phyloP scores from a whole-genome alignment of 2,797 vertebrate species.

The Danionella dracula region DNA sequence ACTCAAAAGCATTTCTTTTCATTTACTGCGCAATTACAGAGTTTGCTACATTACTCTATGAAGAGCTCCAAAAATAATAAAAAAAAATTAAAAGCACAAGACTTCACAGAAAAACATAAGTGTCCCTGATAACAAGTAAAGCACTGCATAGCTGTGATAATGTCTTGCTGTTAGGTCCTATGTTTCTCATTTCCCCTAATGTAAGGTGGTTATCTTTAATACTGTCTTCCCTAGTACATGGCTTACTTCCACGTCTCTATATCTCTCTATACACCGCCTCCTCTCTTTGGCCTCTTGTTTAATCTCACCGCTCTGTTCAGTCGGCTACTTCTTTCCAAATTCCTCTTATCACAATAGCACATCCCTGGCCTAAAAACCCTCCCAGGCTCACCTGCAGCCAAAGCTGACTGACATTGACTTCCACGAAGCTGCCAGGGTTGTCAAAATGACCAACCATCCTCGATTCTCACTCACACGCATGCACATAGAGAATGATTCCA shows the following conservation, averaged over 20 bases:
- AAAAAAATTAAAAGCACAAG: neutral
- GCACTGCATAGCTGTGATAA: neutral
- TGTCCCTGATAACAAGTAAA: too few species aligned
- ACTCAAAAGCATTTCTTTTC: too few species aligned
- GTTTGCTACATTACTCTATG: too few species aligned
- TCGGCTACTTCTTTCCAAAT: slow-evolving; percentile 1
- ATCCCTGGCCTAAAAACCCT: slow-evolving; percentile 50
- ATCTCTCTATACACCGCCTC: slow-evolving; percentile 38
- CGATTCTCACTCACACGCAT: slow-evolving; percentile 2
- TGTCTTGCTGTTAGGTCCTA: neutral
- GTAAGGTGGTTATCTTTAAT: slow-evolving; percentile 14
- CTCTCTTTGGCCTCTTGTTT: neutral
- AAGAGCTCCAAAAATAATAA: too few species aligned
- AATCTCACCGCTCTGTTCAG: neutral
- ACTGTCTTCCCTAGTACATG: slow-evolving; percentile 14
- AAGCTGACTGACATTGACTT: slow-evolving; percentile 43
- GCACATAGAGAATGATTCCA: neutral
- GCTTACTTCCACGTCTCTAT: slow-evolving; percentile 21
- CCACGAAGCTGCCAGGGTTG: slow-evolving; percentile 48
- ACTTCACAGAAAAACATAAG: neutral
- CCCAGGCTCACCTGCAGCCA: slow-evolving; percentile 51
- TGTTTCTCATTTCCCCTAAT: neutral
- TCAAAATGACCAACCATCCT: slow-evolving; percentile 45
- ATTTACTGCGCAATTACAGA: too few species aligned
- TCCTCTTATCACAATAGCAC: slow-evolving; percentile 56